Conservation (phyloP, 2,797 vertebrate genomes). For the Halcyon badia region DNA sequence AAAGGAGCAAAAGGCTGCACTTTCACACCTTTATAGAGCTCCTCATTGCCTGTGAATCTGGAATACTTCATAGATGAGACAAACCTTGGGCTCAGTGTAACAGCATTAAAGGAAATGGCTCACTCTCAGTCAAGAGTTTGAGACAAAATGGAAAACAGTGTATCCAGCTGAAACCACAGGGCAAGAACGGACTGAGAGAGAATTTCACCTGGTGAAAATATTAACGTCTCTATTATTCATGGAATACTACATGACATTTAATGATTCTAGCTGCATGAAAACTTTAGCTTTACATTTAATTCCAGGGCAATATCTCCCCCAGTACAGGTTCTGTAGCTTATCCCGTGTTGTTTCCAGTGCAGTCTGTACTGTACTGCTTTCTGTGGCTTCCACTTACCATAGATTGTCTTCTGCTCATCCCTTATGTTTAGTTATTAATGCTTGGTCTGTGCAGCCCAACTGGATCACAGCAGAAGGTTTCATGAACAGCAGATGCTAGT, state of each 20-base stretch:
- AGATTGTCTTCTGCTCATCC: neutral
- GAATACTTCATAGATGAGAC: neutral
- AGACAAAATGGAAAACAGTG: neutral
- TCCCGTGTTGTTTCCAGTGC: neutral
- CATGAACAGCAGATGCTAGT: neutral
- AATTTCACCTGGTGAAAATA: neutral
- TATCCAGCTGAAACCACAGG: neutral
- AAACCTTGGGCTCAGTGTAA: neutral
- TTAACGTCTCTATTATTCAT: neutral
- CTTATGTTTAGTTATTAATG: neutral
- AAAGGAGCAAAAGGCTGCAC: neutral
- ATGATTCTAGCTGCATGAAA: neutral
- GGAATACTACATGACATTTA: neutral
- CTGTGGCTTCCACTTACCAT: neutral
- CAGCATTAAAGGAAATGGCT: slow-evolving; percentile 23
- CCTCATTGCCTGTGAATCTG: neutral
- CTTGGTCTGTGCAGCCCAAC: neutral
- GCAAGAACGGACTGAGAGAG: neutral
- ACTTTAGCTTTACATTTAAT: neutral
- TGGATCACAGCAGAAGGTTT: neutral
- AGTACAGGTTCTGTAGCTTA: neutral
- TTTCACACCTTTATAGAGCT: neutral
- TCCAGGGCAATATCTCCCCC: neutral
- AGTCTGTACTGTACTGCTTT: neutral
- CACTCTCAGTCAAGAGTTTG: neutral